Percentiles rank a stretch among this genome's conserved stretches.
Evolutionary conservation across 2,888 invertebrate species (phyloP).

Genomic region (Monoplex corrugatus): DNA sequence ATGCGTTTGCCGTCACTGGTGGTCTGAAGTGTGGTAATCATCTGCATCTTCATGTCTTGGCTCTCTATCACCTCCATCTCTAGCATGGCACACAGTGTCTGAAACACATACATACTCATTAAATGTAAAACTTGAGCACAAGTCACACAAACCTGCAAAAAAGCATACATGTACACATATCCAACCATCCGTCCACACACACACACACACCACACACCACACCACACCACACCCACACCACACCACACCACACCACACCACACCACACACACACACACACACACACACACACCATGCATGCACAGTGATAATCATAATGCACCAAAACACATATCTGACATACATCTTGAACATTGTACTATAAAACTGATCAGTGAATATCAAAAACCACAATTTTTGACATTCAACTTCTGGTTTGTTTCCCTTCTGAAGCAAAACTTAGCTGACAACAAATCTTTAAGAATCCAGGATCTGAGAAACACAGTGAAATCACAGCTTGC

Average conservation of each 20-base stretch:
- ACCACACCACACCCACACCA: background rate
- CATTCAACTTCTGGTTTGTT: too few relatives aligned
- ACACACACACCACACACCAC: background rate
- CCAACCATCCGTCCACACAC: background rate
- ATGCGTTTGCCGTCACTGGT: constrained; percentile 87
- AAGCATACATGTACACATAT: background rate
- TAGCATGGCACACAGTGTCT: constrained; percentile 89
- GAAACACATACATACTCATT: constrained; percentile 15
- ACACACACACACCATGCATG: background rate
- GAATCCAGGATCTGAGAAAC: too few relatives aligned
- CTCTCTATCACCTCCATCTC: constrained; percentile 88
- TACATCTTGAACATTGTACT: too few relatives aligned
- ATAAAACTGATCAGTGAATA: too few relatives aligned
- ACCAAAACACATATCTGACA: background rate
- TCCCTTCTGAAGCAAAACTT: too few relatives aligned
- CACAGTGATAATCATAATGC: background rate
- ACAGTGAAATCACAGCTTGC: too few relatives aligned
- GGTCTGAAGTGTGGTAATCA: constrained; percentile 88
- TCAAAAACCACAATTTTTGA: too few relatives aligned
- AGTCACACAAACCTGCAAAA: background rate
- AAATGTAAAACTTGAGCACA: too few relatives aligned
- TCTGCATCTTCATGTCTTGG: constrained; percentile 85
- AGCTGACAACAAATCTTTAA: too few relatives aligned
- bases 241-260: too few relatives aligned
- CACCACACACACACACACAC: background rate